These are phyloP conservation scores for Tachina grossa DNA, from an alignment of 2,888 invertebrate species.

Conservation along the genomic window DNA sequence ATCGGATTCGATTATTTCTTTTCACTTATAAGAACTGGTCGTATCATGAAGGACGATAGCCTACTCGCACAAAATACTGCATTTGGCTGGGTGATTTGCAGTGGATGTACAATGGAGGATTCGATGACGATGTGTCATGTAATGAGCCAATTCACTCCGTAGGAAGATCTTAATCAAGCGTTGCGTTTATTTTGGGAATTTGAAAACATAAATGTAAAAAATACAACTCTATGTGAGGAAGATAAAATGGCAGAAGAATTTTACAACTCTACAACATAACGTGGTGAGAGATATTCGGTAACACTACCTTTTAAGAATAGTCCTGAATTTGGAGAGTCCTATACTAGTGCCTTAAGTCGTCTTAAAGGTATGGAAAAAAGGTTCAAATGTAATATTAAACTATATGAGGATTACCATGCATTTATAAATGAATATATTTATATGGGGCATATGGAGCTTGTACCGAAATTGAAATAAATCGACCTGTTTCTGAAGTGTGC, in stretches of 20 bases:
- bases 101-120: conserved; percentile 20
- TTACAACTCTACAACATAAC: conserved; percentile 6
- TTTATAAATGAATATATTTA: no score
- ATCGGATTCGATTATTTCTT: conserved; percentile 41
- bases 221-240: background rate
- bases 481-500: background rate
- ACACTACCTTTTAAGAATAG: background rate
- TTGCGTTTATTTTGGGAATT: background rate
- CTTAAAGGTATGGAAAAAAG: background rate
- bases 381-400: background rate
- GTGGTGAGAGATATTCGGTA: background rate
- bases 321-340: background rate
- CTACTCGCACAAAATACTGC: no score
- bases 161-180: no score
- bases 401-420: no score
- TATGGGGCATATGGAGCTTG: no score
- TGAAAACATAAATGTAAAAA: background rate
- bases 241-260: conserved; percentile 36
- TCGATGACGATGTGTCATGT: conserved; percentile 10
- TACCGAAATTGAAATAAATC: no score
- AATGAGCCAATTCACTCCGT: background rate
- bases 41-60: no score
- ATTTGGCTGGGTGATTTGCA: conserved; percentile 45
- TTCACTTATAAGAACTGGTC: conserved; percentile 12
- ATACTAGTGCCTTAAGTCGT: no score